Conservation (phyloP, 1,140 invertebrate genomes). For the Bombus difficillimus region DNA sequence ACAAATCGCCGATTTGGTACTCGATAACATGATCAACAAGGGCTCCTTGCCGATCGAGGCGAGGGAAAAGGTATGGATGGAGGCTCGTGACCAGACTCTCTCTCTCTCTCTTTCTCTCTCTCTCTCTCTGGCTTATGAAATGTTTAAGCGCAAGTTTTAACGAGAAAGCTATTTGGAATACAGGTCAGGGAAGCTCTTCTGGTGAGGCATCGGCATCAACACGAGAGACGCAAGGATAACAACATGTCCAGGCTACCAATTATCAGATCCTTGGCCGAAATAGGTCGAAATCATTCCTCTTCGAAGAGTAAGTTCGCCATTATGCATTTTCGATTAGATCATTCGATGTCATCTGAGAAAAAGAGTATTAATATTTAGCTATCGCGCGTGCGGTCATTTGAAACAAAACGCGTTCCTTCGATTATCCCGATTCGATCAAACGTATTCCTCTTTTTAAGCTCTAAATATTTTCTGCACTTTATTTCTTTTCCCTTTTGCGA, state of each 20-base stretch:
- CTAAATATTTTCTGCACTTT: neutral
- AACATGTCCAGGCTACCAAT: constrained; percentile 94
- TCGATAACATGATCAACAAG: constrained; percentile 95
- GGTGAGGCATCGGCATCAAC: constrained; percentile 96
- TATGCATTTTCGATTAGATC: constrained; percentile 37
- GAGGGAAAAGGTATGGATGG: constrained; percentile 88
- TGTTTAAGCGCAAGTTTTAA: neutral
- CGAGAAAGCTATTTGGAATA: constrained; percentile 5
- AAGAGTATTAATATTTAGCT: neutral
- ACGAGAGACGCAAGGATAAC: constrained; percentile 92
- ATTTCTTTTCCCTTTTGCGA: neutral
- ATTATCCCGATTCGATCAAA: neutral
- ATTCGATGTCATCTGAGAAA: neutral
- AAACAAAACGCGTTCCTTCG: neutral
- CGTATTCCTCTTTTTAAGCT: neutral
- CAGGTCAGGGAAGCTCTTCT: constrained; percentile 93
- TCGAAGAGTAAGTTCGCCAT: constrained; percentile 92
- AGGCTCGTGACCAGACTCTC: neutral
- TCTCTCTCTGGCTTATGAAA: neutral
- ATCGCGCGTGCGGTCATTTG: neutral
- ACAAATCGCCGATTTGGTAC: constrained; percentile 93
- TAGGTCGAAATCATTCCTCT: constrained; percentile 97
- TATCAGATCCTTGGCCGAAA: constrained; percentile 97
- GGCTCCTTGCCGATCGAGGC: constrained; percentile 89
- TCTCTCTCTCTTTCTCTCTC: neutral